Evolutionary conservation across 2,797 vertebrate genomes (phyloP), one percentile per base, ranked within the genome.

Genomic region (Toxotes lorentzi): DNA sequence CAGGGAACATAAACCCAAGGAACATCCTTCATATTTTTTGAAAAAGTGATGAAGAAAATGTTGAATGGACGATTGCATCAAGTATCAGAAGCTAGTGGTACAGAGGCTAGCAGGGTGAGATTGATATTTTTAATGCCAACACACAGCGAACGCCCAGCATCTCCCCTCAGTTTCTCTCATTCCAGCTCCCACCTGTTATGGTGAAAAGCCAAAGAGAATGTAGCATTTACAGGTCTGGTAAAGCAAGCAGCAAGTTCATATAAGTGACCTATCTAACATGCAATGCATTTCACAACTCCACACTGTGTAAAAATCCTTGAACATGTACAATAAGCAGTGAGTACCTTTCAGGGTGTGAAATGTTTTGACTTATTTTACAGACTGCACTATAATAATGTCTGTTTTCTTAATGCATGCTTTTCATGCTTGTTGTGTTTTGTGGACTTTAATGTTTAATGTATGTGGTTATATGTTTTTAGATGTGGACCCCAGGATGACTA

Each of bases 71-170:
- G n/a, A n/a, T n/a, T n/a, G n/a, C n/a, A n/a, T n/a, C n/a, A n/a
- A n/a, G n/a, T n/a, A n/a, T n/a, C n/a, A n/a, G n/a, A n/a, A n/a
- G n/a, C n/a, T n/a, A n/a, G n/a, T n/a, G n/a, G n/a, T n/a, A n/a
- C n/a, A n/a, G n/a, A n/a, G n/a, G n/a, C n/a, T n/a, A 5, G 4
- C 34, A 35, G 45, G 48, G 40, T 79, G 7, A 35, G 30, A 30
- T 65, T 54, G 27, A 64, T 80, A 63, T 62, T 75, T 63, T 67
- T 19, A 45, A 76, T 35, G 41, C 64, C 21, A 64, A 23, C 45
- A 72, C 23, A 51, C n/a, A 47, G 6, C 61, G 40, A 64, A n/a
- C n/a, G n/a, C n/a, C n/a, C n/a, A n/a, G n/a, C 40, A 32, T 68
- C 5, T 35, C 24, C 27, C 43, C 38, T 81, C n/a, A 38, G 11